A percentile compares a stretch with the other conserved stretches of the same genome.
phyloP scores from a whole-genome alignment of 2,797 vertebrate species.

The Morelia viridis region DNA sequence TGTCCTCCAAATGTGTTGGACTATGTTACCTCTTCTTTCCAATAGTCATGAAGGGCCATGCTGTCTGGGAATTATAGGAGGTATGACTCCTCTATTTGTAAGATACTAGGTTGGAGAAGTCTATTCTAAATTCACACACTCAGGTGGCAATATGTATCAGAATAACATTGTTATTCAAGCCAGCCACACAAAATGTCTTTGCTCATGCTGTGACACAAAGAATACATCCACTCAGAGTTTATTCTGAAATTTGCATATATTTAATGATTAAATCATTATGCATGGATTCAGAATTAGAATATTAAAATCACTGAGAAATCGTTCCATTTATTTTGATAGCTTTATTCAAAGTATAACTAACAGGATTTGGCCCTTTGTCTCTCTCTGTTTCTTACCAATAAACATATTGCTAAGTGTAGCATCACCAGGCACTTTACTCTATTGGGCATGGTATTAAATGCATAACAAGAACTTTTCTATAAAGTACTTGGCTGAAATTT shows the following conservation, averaged over 20 bases:
- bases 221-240: neutral
- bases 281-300: neutral
- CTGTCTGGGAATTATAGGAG: neutral
- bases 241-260: neutral
- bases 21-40: neutral
- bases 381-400: neutral
- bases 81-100: neutral
- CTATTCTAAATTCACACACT: neutral
- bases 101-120: neutral
- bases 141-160: neutral
- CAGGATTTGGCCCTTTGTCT: neutral
- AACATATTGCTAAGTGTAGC: neutral
- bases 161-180: neutral
- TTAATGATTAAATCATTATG: neutral
- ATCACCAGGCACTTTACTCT: neutral
- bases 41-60: neutral
- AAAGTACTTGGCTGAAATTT: neutral
- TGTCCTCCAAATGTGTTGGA: neutral
- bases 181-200: neutral
- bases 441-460: neutral
- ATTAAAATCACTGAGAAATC: neutral
- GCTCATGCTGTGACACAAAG: neutral
- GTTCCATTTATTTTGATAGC: neutral
- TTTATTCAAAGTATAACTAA: neutral
- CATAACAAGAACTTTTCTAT: neutral